Evolutionary conservation across 37 sponge, comb jelly and placozoan genomes (phyloP).

Genomic region (Beroe forskalii): DNA sequence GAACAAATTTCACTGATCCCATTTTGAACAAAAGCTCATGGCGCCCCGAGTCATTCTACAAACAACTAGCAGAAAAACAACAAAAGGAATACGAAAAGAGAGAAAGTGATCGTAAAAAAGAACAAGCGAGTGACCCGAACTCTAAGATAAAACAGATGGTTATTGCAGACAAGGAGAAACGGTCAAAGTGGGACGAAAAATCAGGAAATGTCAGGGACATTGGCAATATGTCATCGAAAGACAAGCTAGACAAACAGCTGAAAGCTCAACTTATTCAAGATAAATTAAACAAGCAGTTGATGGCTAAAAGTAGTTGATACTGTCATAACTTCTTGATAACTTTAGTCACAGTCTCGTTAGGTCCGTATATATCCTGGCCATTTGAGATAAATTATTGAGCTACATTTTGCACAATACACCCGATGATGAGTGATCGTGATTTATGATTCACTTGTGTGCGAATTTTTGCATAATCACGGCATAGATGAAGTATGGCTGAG

Average conservation of each 20-base stretch:
- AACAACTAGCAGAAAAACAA: slow-evolving; percentile 56
- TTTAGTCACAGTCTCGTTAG: too few relatives aligned
- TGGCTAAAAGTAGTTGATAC: slow-evolving; percentile 52
- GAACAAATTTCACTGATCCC: slow-evolving; percentile 55
- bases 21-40: not conserved
- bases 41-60: slow-evolving; percentile 50
- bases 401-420: too few relatives aligned
- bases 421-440: too few relatives aligned
- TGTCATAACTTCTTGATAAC: too few relatives aligned
- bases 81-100: slow-evolving; percentile 61
- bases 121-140: slow-evolving; percentile 13
- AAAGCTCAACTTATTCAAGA: slow-evolving; percentile 44
- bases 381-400: too few relatives aligned
- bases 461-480: too few relatives aligned
- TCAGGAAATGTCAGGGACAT: not conserved
- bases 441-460: too few relatives aligned
- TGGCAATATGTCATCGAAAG: not conserved
- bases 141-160: slow-evolving; percentile 53
- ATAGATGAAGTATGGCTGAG: too few relatives aligned
- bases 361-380: too few relatives aligned
- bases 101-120: slow-evolving; percentile 6
- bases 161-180: slow-evolving; percentile 44
- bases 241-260: not conserved
- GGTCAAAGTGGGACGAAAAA: slow-evolving; percentile 45
- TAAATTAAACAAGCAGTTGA: slow-evolving; percentile 50